Evolutionary conservation across 1,140 invertebrate genomes (phyloP), one percentile per base, ranked within the genome.

Genomic region (Oncopeltus fasciatus): DNA sequence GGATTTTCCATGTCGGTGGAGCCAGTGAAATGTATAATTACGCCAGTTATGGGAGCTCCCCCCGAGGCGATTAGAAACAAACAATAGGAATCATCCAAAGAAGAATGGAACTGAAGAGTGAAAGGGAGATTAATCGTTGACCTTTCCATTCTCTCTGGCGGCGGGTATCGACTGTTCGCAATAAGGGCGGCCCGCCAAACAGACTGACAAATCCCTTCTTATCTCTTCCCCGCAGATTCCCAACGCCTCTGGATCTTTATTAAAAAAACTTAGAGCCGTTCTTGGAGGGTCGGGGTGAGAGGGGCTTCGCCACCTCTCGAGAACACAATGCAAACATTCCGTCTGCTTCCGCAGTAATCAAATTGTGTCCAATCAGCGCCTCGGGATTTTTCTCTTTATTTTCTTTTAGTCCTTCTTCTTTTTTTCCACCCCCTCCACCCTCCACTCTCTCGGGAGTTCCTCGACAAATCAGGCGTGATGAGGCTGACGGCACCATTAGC

Each of bases 301-400:
- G 18, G n/a, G 47, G 31, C 31, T 27, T 18, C 27, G 57, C 11
- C 11, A 38, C 20, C 53, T 38, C n/a, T n/a, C n/a, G n/a, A n/a
- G n/a, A n/a, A n/a, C 24, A 60, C 59, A 60, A 60, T 49, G 59
- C 44, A 46, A 60, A 60, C 59, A 60, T 60, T 46, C n/a, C n/a
- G n/a, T 47, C 46, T 1, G 21, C 20, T 18, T 14, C 18, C 12
- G 16, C 59, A 44, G 49, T 64, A 64, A 64, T 64, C 63, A 60
- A 64, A 64, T 64, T 64, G 63, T 57, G 47, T 49, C 57, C 63
- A 64, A 64, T 64, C 63, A 64, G 57, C 59, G 29, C 49, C 28
- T 60, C n/a, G n/a, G 24, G 47, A 49, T 49, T 27, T 29, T 47
- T 60, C 49, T 49, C 18, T 49, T 60, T 16, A 57, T 58, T 58